Conservation (phyloP, 2,888 invertebrate species). For the Yponomeuta plumbellus region DNA sequence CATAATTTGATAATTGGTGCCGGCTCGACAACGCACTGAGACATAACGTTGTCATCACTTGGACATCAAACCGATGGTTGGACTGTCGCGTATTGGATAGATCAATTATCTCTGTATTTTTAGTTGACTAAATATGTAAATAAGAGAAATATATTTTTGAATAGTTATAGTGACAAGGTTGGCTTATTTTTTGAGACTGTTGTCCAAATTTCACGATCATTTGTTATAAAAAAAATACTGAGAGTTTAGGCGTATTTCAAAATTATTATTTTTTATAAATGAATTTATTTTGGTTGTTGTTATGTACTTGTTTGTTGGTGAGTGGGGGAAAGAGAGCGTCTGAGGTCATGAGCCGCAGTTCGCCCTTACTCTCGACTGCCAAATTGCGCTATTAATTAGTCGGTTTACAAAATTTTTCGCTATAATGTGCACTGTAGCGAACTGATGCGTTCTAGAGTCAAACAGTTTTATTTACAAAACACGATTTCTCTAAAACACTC, state of each 20-base stretch:
- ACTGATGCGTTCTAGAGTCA: too few relatives aligned
- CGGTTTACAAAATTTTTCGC: too few relatives aligned
- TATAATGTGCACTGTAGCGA: too few relatives aligned
- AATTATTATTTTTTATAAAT: conserved; percentile 58
- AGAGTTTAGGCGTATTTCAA: conserved; percentile 39
- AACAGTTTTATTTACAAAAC: too few relatives aligned
- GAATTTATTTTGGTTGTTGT: conserved; percentile 59
- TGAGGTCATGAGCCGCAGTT: neutral
- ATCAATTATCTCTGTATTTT: conserved; percentile 36
- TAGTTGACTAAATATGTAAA: conserved; percentile 35
- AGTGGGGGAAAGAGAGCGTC: conserved; percentile 24
- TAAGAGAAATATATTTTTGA: conserved; percentile 65
- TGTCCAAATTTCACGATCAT: conserved; percentile 60
- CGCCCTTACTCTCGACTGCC: neutral
- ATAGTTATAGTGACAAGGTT: conserved; percentile 49
- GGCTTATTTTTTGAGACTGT: conserved; percentile 72
- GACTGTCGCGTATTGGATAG: neutral
- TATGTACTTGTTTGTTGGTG: conserved; percentile 36
- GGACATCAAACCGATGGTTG: neutral
- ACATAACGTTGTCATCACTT: neutral
- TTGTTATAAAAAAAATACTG: conserved; percentile 44
- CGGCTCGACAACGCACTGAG: neutral
- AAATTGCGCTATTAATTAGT: too few relatives aligned
- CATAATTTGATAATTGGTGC: neutral
- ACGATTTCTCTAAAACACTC: too few relatives aligned